Percentiles rank a stretch among this genome's conserved stretches.
These are phyloP conservation scores for Baryphthengus martii DNA, from an alignment of 2,113 vertebrate species.

Conservation along the genomic window DNA sequence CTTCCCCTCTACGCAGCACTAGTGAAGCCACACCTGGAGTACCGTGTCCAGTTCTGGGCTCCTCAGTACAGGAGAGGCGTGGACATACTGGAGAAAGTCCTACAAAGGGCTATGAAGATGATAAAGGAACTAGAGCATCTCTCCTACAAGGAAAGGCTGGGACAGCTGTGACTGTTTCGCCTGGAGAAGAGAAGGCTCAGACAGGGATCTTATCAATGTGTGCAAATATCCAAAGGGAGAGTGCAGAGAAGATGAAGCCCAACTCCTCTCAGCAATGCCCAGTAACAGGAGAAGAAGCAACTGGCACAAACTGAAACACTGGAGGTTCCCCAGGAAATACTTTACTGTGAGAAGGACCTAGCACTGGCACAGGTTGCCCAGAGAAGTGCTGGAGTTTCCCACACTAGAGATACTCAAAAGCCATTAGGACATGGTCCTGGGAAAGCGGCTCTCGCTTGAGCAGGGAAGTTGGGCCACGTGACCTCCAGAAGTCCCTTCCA, in stretches of 20 bases:
- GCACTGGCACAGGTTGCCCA: no score
- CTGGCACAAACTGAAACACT: not conserved
- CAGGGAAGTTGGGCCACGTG: not conserved
- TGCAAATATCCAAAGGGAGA: not conserved
- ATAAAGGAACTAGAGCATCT: not conserved
- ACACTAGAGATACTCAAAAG: not conserved
- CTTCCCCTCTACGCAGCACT: not conserved
- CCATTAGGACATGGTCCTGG: not conserved
- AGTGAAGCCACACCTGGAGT: not conserved
- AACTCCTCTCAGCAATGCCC: not conserved
- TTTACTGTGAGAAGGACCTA: not conserved
- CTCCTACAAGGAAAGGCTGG: not conserved
- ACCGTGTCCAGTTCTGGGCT: not conserved
- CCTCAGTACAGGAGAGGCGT: not conserved
- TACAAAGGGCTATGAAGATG: not conserved
- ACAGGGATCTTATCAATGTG: not conserved
- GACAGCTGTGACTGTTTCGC: not conserved
- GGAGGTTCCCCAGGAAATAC: not conserved
- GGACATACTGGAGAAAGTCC: not conserved
- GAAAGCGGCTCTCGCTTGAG: not conserved
- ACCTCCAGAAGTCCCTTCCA: not conserved
- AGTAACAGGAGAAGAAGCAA: not conserved
- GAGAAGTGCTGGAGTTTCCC: no score
- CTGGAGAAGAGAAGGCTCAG: not conserved
- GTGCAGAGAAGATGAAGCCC: not conserved